Conservation (phyloP, 1,140 invertebrate genomes). For the Elymnias hypermnestra region DNA sequence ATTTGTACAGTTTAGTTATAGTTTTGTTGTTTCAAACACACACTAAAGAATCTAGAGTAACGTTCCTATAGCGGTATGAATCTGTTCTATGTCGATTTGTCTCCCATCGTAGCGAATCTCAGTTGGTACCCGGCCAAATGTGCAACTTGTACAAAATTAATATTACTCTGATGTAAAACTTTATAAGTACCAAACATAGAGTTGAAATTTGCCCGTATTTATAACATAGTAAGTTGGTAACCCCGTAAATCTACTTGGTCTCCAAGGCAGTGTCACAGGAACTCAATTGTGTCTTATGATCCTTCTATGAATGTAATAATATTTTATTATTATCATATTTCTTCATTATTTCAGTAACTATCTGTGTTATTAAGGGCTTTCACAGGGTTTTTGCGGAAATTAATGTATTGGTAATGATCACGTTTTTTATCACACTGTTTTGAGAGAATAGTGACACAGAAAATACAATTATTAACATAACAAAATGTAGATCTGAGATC, state of each 20-base stretch:
- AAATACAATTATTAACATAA: too few species aligned
- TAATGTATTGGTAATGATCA: too few species aligned
- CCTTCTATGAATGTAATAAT: constrained; percentile 53
- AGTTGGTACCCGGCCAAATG: constrained; percentile 64
- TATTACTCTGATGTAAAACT: constrained; percentile 11
- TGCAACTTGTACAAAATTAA: constrained; percentile 35
- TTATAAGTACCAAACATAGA: constrained; percentile 22
- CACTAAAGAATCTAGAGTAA: constrained; percentile 17
- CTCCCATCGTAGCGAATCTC: constrained; percentile 55
- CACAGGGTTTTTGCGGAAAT: too few species aligned
- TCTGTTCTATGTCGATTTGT: constrained; percentile 72
- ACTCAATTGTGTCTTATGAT: constrained; percentile 52
- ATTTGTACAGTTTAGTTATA: too few species aligned
- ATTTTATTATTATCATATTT: constrained; percentile 58
- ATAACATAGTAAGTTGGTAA: constrained; percentile 27
- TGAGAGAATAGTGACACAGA: too few species aligned
- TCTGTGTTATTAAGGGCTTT: not conserved
- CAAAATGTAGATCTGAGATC: too few species aligned
- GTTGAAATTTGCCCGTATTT: constrained; percentile 16
- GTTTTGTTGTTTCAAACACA: too few species aligned
- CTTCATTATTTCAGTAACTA: constrained; percentile 15
- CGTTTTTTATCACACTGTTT: too few species aligned
- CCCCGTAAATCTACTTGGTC: constrained; percentile 53
- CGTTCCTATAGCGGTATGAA: constrained; percentile 56
- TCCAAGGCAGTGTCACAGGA: constrained; percentile 41